Percentiles rank a stretch among this genome's conserved stretches.
Conservation (phyloP, 2,113 vertebrate genomes). For the Chrysemys picta region DNA sequence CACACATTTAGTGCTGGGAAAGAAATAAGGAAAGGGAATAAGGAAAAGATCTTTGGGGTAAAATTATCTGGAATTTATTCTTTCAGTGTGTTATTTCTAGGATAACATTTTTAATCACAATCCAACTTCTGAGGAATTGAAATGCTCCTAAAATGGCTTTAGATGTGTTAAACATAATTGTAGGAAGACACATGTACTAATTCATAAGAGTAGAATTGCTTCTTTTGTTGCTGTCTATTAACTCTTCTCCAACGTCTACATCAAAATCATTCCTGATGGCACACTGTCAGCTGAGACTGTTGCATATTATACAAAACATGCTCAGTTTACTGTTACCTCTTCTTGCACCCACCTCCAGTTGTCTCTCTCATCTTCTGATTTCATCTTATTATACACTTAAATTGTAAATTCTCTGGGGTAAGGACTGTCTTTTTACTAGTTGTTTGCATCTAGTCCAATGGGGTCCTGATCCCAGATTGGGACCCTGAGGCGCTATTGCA, state of each 20-base stretch:
- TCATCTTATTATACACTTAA: background rate
- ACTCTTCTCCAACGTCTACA: background rate
- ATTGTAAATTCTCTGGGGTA: background rate
- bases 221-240: background rate
- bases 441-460: background rate
- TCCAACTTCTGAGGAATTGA: background rate
- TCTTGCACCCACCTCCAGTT: background rate
- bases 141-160: background rate
- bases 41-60: background rate
- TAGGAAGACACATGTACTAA: background rate
- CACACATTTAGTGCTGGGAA: background rate
- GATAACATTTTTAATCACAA: background rate
- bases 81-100: background rate
- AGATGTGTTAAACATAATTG: background rate
- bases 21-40: background rate
- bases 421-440: background rate
- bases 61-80: background rate
- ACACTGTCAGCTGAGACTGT: background rate
- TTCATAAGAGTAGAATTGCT: background rate
- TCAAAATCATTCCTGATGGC: background rate
- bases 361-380: background rate
- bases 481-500: background rate
- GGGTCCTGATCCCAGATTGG: background rate
- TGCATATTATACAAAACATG: background rate
- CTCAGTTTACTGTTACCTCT: background rate